Conservation (phyloP, 2,113 vertebrate species). For the Cheirogaleus medius region DNA sequence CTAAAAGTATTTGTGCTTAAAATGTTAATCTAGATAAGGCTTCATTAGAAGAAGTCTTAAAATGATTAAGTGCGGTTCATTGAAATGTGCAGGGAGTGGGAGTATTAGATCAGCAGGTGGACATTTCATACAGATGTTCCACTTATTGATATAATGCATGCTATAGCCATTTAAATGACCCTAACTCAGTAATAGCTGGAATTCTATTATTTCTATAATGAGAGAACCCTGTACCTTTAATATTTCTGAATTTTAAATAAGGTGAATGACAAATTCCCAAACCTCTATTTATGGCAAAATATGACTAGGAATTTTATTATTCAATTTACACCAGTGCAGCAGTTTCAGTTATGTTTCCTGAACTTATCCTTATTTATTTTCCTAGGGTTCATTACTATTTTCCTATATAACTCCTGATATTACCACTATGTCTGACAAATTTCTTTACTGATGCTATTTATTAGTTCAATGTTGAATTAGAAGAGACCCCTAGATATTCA, state of each 20-base stretch:
- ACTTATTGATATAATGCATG: conserved; percentile 85
- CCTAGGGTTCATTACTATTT: conserved; percentile 75
- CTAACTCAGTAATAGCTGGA: conserved; percentile 85
- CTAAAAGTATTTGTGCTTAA: conserved; percentile 86
- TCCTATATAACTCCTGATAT: conserved; percentile 64
- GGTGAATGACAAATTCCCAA: conserved; percentile 86
- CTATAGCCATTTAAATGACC: conserved; percentile 84
- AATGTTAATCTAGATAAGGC: conserved; percentile 85
- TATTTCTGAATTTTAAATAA: conserved; percentile 89
- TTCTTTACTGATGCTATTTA: conserved; percentile 78
- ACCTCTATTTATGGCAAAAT: conserved; percentile 87
- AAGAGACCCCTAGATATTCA: conserved; percentile 28
- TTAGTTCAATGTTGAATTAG: conserved; percentile 74
- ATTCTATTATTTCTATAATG: conserved; percentile 88
- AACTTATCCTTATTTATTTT: conserved; percentile 85
- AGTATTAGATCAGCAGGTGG: conserved; percentile 84
- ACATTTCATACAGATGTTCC: conserved; percentile 85
- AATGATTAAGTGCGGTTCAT: conserved; percentile 83
- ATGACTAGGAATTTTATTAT: conserved; percentile 86
- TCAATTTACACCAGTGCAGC: conserved; percentile 83
- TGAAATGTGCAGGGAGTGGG: conserved; percentile 78
- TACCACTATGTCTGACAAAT: conserved; percentile 76
- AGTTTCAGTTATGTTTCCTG: conserved; percentile 83
- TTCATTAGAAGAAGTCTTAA: conserved; percentile 84
- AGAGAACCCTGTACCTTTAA: conserved; percentile 84